phyloP scores from a whole-genome alignment of 2,888 invertebrate species.

The Cacoxenus indagator region DNA sequence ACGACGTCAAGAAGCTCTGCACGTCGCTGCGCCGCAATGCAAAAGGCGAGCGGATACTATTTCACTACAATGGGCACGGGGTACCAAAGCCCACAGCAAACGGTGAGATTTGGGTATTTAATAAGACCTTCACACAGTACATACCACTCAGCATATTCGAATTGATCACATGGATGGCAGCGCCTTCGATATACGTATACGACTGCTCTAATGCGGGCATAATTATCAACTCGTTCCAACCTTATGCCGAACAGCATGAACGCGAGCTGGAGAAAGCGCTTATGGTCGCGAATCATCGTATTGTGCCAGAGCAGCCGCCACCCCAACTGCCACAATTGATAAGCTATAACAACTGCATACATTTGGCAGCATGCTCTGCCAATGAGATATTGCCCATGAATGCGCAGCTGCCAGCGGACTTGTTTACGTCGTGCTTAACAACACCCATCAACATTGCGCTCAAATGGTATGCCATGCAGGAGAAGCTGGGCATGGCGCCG shows the following conservation, averaged over 20 bases:
- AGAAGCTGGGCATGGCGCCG: constrained; percentile 84
- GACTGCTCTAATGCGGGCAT: constrained; percentile 99
- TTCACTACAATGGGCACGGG: constrained; percentile 99
- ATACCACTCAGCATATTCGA: constrained; percentile 99
- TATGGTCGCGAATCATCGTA: constrained; percentile 58
- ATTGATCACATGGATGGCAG: constrained; percentile 99
- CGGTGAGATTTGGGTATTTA: constrained; percentile 99
- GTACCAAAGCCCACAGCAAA: constrained; percentile 98
- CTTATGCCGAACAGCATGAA: constrained; percentile 92
- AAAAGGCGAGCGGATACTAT: constrained; percentile 97
- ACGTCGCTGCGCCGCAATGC: constrained; percentile 94
- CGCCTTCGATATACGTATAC: constrained; percentile 98
- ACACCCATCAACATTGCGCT: constrained; percentile 98
- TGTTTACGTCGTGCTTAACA: constrained; percentile 98
- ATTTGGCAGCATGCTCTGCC: constrained; percentile 95
- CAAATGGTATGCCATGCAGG: constrained; percentile 92
- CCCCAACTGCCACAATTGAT: constrained; percentile 59
- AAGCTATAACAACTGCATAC: constrained; percentile 91
- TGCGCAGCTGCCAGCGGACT: constrained; percentile 95
- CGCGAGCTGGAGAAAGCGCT: constrained; percentile 77
- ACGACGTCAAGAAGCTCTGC: constrained; percentile 97
- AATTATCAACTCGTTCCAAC: constrained; percentile 90
- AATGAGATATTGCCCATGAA: constrained; percentile 96
- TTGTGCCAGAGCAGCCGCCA: constrained; percentile 30
- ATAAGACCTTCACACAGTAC: constrained; percentile 98